Evolutionary conservation across 2,113 vertebrate species (phyloP), one percentile per base, ranked within the genome.

Genomic region (Tragelaphus scriptus): DNA sequence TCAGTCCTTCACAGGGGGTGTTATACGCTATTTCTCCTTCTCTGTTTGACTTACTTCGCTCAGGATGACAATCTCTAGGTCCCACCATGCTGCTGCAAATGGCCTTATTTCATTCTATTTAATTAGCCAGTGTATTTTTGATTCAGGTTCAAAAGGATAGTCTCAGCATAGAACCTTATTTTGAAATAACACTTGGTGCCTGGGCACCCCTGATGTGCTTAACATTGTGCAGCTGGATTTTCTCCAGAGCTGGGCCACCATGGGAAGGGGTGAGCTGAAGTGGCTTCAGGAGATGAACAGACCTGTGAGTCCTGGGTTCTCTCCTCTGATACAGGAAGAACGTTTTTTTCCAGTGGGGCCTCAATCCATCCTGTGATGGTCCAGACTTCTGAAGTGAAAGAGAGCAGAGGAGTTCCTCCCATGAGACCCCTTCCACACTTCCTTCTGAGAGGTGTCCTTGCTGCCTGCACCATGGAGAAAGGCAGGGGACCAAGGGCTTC

Each of bases 221-320:
- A 55, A 15, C 26, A 17, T 14, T 0, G 51, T 80, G 2, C 7
- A 32, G 56, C 30, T 44, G 30, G 30, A 2, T 53, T 49, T 77
- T 84, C 68, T 86, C 23, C 26, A 16, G 49, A 25, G 30, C 36
- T 40, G 44, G 65, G 36, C 40, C 17, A 25, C 53, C 19, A 6
- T 2, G 25, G 32, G 47, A 0, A 49, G 10, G 30, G n/a, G 26
- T 0, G 1, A 49, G 47, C 12, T 6, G 19, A 21, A 10, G 71
- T 25, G 10, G 17, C 30, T 30, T 19, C 2, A 5, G 51, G 90
- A 47, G 65, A 2, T 1, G 75, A 51, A 56, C 26, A 19, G 19
- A 56, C 40, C 65, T 32, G 26, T 10, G 44, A n/a, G 30, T 26
- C 7, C 61, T 0, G 1, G 25, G 5, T 14, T 87, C 71, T 81